Base-by-base conservation (phyloP, 2,797 vertebrate genomes). In the Arnoldichthys spilopterus region DNA sequence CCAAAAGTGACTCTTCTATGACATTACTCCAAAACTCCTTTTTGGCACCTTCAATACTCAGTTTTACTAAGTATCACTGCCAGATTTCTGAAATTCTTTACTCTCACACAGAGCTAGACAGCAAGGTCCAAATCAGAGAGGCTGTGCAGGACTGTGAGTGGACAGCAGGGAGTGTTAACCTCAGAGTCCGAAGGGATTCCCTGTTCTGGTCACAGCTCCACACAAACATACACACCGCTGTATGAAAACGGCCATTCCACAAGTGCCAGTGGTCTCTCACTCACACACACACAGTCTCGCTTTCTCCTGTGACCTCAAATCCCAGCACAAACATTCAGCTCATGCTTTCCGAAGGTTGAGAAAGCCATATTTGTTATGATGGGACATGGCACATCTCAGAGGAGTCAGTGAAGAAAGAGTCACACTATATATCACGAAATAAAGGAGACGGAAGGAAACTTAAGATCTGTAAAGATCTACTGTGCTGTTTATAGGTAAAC, bases 201-300 rank as follows among this genome's bases (percentile, higher is more conserved):
- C 76, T 62, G 49, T 28, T 18, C 56, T 51, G 45, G 15, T 26
- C 68, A 47, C 24, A 51, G 69, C 69, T 74, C 15, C 51, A 30
- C 75, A 80, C 53, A 76, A 76, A 78, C 71, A 74, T 77, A 82
- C 26, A 59, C 22, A 56, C 34, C 30, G 6, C 67, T 58, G 49
- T 70, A 77, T 47, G 32, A 75, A 61, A 73, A 26, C n/a, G 56
- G 30, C 69, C 77, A 84, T 80, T 79, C 74, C 82, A 75, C 34
- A 68, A 85, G 79, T 80, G 77, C 82, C 76, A 76, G 84, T 43
- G 84, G 84, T 85, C 73, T 71, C 64, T 72, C 54, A 68, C 37
- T 6, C 68, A 13, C 37, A 62, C 62, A 74, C 61, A 75, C 64
- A 53, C 40, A 18, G 28, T 58, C 66, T 71, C 26, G 26, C 61